Evolutionary conservation across 1,140 invertebrate species (phyloP).

Genomic region (Drosophila navojoa): DNA sequence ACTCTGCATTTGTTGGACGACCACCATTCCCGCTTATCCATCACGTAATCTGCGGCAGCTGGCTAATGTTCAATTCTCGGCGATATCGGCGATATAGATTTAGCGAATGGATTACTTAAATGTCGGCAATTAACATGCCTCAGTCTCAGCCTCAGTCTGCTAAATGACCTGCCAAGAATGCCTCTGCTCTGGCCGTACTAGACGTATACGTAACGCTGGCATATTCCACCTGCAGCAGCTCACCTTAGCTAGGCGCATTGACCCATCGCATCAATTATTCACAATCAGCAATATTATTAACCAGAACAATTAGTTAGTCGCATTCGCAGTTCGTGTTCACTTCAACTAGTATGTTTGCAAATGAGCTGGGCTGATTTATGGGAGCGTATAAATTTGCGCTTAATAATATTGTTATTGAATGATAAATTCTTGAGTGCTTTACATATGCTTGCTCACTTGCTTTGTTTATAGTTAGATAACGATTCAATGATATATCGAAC

Average conservation of each 20-base stretch:
- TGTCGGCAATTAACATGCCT: slow-evolving; percentile 9
- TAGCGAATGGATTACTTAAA: slow-evolving; percentile 3
- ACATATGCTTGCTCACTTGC: background rate
- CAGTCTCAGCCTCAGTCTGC: background rate
- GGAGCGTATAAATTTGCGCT: background rate
- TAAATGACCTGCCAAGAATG: background rate
- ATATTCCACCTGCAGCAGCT: background rate
- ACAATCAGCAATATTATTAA: background rate
- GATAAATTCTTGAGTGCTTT: background rate
- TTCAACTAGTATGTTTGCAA: background rate
- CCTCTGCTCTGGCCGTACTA: background rate
- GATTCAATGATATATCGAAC: slow-evolving; percentile 10
- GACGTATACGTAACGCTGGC: slow-evolving; percentile 21
- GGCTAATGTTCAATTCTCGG: background rate
- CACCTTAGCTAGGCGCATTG: slow-evolving; percentile 3
- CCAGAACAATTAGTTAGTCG: background rate
- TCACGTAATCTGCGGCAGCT: slow-evolving; percentile 23
- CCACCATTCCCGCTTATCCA: slow-evolving; percentile 55
- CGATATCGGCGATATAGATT: background rate
- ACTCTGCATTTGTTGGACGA: background rate
- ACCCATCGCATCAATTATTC: slow-evolving; percentile 1
- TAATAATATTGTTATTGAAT: background rate
- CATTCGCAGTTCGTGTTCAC: background rate
- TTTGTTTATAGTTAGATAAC: background rate
- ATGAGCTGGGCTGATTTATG: background rate